phyloP scores from a whole-genome alignment of 2,113 vertebrate genomes.

The Condylura cristata region DNA sequence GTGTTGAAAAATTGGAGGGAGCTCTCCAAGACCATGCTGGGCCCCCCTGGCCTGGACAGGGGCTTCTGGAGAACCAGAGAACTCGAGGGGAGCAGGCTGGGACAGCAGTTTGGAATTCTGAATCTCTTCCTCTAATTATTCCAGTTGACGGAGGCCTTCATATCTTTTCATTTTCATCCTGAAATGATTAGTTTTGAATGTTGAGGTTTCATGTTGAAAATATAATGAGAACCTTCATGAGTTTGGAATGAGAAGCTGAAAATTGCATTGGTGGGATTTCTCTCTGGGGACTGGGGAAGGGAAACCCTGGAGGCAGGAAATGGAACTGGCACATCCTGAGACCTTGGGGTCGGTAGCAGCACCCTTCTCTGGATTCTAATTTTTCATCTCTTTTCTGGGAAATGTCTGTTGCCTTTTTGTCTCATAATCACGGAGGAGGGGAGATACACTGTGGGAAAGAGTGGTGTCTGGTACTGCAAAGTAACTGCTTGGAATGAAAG shows the following conservation, averaged over 20 bases:
- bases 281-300: background rate
- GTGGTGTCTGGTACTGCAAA: background rate
- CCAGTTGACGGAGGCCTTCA: background rate
- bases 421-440: background rate
- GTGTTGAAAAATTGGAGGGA: background rate
- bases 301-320: background rate
- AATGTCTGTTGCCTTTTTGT: background rate
- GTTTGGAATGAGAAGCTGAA: slow-evolving; percentile 54
- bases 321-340: background rate
- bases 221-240: slow-evolving; percentile 71
- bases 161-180: slow-evolving; percentile 67
- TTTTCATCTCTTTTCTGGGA: slow-evolving; percentile 18
- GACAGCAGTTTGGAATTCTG: background rate
- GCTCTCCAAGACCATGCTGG: background rate
- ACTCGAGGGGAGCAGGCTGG: rapidly evolving
- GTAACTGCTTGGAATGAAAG: slow-evolving; percentile 61
- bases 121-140: slow-evolving; percentile 41
- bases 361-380: background rate
- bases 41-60: rapidly evolving
- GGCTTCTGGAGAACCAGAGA: background rate
- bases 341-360: background rate
- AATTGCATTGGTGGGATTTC: background rate
- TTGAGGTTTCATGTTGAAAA: slow-evolving; percentile 65
- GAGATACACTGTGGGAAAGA: background rate
- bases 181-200: slow-evolving; percentile 71